These are phyloP conservation scores for Hyppa rectilinea DNA, from an alignment of 2,888 invertebrate species.

Conservation along the genomic window DNA sequence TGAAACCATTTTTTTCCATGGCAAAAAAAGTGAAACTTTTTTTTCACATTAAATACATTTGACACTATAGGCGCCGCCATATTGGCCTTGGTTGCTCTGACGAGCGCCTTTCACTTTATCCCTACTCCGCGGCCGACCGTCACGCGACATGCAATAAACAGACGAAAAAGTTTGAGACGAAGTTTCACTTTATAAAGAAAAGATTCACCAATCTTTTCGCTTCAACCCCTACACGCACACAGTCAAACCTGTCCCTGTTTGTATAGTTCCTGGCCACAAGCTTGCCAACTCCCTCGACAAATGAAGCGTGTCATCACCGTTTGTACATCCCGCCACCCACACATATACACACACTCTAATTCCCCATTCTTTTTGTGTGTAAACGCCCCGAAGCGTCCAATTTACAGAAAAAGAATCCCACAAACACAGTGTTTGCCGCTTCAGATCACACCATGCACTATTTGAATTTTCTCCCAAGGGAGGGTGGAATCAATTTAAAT, in stretches of 20 bases:
- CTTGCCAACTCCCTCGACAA: slow-evolving; percentile 73
- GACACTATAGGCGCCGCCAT: too few relatives aligned
- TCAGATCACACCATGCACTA: slow-evolving; percentile 89
- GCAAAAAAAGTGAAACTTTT: too few relatives aligned
- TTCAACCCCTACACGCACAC: slow-evolving; percentile 34
- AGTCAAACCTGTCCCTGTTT: not conserved
- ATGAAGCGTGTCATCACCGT: slow-evolving; percentile 83
- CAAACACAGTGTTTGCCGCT: slow-evolving; percentile 87
- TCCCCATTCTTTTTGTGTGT: slow-evolving; percentile 82
- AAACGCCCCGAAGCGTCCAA: slow-evolving; percentile 88
- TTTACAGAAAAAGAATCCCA: slow-evolving; percentile 89
- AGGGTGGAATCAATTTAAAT: slow-evolving; percentile 91
- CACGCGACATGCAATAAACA: too few relatives aligned
- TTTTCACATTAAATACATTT: too few relatives aligned
- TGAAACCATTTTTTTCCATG: too few relatives aligned
- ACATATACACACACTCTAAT: slow-evolving; percentile 71
- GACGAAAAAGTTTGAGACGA: too few relatives aligned
- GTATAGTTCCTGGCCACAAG: slow-evolving; percentile 36
- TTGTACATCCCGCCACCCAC: slow-evolving; percentile 72
- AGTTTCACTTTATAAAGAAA: too few relatives aligned
- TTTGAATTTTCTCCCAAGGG: slow-evolving; percentile 87
- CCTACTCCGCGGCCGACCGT: too few relatives aligned
- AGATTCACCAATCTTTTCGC: slow-evolving; percentile 23
- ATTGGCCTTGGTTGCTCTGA: too few relatives aligned
- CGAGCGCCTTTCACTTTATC: too few relatives aligned